Evolutionary conservation across 2,797 vertebrate species (phyloP), one percentile per base, ranked within the genome.

Genomic region (Hyperoplus immaculatus): DNA sequence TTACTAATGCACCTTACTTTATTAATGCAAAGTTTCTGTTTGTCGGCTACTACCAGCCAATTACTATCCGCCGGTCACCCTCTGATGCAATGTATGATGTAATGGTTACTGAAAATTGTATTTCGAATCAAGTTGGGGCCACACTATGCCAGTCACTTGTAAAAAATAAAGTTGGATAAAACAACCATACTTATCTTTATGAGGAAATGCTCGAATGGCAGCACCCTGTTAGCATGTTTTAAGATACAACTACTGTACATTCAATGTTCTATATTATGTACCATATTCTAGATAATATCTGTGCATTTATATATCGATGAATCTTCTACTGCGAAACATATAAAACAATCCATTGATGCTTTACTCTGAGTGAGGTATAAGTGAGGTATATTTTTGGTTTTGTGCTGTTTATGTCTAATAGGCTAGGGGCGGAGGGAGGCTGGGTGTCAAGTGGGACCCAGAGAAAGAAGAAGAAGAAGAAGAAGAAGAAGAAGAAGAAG

Each of bases 341-440:
- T 49, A 80, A 84, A 82, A 70, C 9, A 65, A 69, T 61, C 38
- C 16, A 61, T 69, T 46, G 61, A 80, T 78, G 54, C 8, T 69
- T 56, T 54, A 45, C 67, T 80, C 72, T 75, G 68, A 18, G 59
- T 72, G 75, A 81, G 67, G 69, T 69, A 78, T 71, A 72, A 42
- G 21, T 70, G 78, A 90, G 80, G 86, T 90, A 88, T 87, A 78
- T 82, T 72, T 87, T 90, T 92, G 81, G 75, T 78, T 87, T 89
- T 89, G 87, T 91, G 87, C 87, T 88, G 80, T 75, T 62, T 73
- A 67, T 56, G 50, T 73, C 55, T 80, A 63, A 79, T 14, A 69
- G 58, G 64, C 73, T 78, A 11, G 29, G 60, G 57, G 66, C 5
- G 6, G 38, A 63, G 51, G 55, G 67, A 69, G 42, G 55, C 55